Evolutionary conservation across 23 tunicate genomes (phyloP).

Genomic region (Corella eumyota): DNA sequence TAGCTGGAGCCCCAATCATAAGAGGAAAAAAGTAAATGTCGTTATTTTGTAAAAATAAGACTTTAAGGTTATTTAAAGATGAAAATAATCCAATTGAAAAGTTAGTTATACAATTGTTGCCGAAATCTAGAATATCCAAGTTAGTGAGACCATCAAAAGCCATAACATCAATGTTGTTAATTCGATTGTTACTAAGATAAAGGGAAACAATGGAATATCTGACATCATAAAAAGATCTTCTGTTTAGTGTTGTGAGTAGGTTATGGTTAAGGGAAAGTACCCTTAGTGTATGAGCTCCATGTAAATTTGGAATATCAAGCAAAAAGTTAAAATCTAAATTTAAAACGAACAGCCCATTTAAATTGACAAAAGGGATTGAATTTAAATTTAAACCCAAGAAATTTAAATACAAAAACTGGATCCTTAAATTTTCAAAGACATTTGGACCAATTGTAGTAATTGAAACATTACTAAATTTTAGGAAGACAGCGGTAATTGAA

Average conservation of each 20-base stretch:
- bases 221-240: not conserved
- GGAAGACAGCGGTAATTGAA: not conserved
- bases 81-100: not conserved
- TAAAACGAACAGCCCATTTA: not conserved
- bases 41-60: not conserved
- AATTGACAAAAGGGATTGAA: not conserved
- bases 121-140: not conserved
- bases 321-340: not conserved
- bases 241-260: not conserved
- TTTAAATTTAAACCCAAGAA: not conserved
- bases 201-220: not conserved
- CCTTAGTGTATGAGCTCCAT: not conserved
- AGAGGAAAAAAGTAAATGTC: too few species aligned
- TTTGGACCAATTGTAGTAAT: not conserved
- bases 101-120: conserved; percentile 1
- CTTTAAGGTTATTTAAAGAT: not conserved
- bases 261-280: not conserved
- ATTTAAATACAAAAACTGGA: not conserved
- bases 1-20: too few species aligned
- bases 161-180: not conserved
- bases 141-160: not conserved
- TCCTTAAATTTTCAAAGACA: not conserved
- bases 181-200: not conserved
- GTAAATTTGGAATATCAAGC: not conserved
- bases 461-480: not conserved